Percentiles rank a stretch among this genome's conserved stretches.
phyloP scores from a whole-genome alignment of 2,888 invertebrate species.

The Syrphus vitripennis region DNA sequence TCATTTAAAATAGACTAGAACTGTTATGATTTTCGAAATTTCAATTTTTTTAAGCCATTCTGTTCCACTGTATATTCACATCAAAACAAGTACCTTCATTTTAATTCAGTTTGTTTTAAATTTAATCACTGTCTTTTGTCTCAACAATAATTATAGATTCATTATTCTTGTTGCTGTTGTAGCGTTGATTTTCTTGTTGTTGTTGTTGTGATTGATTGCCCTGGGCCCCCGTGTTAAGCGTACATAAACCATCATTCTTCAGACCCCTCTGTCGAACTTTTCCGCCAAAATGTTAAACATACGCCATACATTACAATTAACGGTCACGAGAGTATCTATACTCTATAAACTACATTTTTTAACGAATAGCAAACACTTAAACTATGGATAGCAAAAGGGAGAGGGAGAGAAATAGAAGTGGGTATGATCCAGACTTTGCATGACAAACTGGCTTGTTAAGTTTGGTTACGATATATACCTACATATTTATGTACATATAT shows the following conservation, averaged over 20 bases:
- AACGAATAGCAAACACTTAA: background rate
- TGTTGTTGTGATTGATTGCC: conserved; percentile 23
- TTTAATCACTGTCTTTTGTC: conserved; percentile 32
- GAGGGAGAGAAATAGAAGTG: background rate
- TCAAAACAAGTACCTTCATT: conserved; percentile 19
- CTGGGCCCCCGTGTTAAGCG: conserved; percentile 26
- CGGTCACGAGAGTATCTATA: conserved; percentile 27
- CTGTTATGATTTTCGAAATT: too few species aligned
- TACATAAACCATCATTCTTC: background rate
- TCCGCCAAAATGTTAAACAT: conserved; percentile 63
- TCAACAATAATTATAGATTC: conserved; percentile 13
- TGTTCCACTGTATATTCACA: background rate
- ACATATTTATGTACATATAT: too few species aligned
- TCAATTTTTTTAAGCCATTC: background rate
- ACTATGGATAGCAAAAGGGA: background rate
- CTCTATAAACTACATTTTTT: too few species aligned
- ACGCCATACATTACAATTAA: conserved; percentile 58
- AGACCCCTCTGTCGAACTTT: conserved; percentile 30
- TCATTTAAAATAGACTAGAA: too few species aligned
- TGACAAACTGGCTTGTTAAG: background rate
- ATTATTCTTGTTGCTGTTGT: background rate
- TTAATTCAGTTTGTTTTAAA: conserved; percentile 37
- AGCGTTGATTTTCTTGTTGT: background rate
- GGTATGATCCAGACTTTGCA: conserved; percentile 14
- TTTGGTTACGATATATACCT: background rate